Conservation (phyloP, 2,113 vertebrate species). For the Cardinalis cardinalis region DNA sequence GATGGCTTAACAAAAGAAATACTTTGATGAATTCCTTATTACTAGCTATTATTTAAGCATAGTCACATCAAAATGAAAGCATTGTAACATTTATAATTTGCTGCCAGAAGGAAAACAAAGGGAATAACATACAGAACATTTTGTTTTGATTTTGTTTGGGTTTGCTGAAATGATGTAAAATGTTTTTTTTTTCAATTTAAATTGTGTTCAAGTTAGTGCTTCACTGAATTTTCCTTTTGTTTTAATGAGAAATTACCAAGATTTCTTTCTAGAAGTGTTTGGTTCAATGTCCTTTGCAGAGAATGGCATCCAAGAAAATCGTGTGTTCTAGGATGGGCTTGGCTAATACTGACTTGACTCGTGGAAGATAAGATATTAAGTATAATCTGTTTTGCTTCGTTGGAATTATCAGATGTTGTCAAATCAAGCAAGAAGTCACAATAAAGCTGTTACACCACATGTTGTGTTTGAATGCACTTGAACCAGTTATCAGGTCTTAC, state of each 20-base stretch:
- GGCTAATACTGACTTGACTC: not conserved
- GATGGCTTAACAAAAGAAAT: not conserved
- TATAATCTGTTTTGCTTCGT: not conserved
- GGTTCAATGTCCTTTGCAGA: not conserved
- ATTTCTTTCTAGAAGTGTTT: not conserved
- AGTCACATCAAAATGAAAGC: not conserved
- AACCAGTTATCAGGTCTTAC: not conserved
- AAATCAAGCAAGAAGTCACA: not conserved
- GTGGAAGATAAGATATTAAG: not conserved
- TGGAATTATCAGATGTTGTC: not conserved
- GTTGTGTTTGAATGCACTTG: not conserved
- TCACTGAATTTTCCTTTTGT: not conserved
- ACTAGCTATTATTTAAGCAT: not conserved
- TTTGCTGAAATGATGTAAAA: not conserved
- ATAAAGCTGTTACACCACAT: not conserved
- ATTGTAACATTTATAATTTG: not conserved
- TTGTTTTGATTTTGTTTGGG: not conserved
- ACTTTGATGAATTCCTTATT: not conserved
- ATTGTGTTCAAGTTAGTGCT: not conserved
- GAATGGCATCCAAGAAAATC: not conserved
- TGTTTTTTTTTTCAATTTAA: not conserved
- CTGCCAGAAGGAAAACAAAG: not conserved
- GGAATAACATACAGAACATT: not conserved
- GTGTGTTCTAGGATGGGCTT: not conserved
- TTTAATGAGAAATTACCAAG: not conserved